phyloP scores from a whole-genome alignment of 2,113 vertebrate species.

The Gracilinanus agilis region DNA sequence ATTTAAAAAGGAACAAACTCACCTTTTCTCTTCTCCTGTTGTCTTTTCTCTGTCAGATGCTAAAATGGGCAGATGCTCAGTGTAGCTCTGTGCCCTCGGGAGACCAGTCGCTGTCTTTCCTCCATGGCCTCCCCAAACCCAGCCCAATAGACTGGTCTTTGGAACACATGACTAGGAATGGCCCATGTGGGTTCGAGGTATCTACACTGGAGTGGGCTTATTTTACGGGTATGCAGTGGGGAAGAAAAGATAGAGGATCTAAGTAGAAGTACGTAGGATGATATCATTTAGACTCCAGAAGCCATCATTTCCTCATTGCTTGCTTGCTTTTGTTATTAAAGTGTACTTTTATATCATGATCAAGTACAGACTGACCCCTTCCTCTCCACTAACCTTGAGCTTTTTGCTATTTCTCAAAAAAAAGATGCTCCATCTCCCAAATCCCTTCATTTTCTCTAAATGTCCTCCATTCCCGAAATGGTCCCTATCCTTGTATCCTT shows the following conservation, averaged over 20 bases:
- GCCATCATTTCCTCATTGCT: not conserved
- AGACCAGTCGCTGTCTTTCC: conserved; percentile 81
- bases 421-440: not conserved
- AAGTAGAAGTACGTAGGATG: not conserved
- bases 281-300: not conserved
- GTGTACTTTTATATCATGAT: not conserved
- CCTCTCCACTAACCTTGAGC: not conserved
- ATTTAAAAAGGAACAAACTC: not conserved
- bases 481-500: not conserved
- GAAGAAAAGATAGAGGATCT: not conserved
- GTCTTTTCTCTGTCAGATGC: conserved; percentile 66
- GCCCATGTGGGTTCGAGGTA: conserved; percentile 57
- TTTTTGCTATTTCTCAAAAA: not conserved
- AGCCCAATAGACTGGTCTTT: conserved; percentile 41
- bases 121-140: conserved; percentile 72
- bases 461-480: not conserved
- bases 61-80: conserved; percentile 53
- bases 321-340: not conserved
- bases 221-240: not conserved
- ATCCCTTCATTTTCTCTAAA: not conserved
- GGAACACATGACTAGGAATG: conserved; percentile 19
- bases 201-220: not conserved
- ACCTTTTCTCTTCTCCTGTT: not conserved
- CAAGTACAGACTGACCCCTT: not conserved
- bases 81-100: conserved; percentile 83